Base-by-base conservation (phyloP, 2,888 invertebrate genomes). In the Spodoptera littoralis region DNA sequence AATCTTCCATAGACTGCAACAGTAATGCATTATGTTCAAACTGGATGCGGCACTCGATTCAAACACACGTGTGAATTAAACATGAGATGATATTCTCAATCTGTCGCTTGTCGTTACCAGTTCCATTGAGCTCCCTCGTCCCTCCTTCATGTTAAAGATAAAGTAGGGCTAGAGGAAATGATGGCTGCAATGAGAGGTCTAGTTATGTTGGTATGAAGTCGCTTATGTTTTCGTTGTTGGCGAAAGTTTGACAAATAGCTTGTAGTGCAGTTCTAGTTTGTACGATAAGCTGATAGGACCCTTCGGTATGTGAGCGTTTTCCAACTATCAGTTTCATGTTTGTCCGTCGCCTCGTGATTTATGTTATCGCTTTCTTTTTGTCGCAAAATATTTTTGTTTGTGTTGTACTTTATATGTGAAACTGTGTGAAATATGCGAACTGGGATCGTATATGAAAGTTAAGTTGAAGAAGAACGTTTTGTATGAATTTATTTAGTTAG, bases 51-150 rank as follows among this genome's bases (percentile, higher is more conserved):
- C 82, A 87, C 83, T 79, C 83, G 88, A 88, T 89, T 84, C 87
- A 84, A 88, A 87, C 85, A 86, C 84, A 82, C 83, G 84, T 80
- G 85, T 92, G 92, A 92, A 92, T 92, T 91, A 92, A 83, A 91
- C 91, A 92, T 92, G 91, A 91, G 91, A 84, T 82, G 88, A 90
- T 90, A 88, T 86, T 89, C 88, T 85, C 91, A 91, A 92, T 92
- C 90, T 91, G 91, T 89, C 88, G 87, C 81, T 60, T 76, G 70
- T 70, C 71, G 81, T 76, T 65, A 65, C 91, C 90, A 86, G 66
- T 81, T 85, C 68, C 57, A 43, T 30, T 74, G 89, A 83, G 9
- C 88, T 77, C n/a, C 72, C 53, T n/a, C 41, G 13, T 46, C 13
- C 11, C 30, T 63, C 45, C 47, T 50, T 58, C 57, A 22, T 41